Base-by-base conservation (phyloP, 2,113 vertebrate genomes). In the Rallus limicola region DNA sequence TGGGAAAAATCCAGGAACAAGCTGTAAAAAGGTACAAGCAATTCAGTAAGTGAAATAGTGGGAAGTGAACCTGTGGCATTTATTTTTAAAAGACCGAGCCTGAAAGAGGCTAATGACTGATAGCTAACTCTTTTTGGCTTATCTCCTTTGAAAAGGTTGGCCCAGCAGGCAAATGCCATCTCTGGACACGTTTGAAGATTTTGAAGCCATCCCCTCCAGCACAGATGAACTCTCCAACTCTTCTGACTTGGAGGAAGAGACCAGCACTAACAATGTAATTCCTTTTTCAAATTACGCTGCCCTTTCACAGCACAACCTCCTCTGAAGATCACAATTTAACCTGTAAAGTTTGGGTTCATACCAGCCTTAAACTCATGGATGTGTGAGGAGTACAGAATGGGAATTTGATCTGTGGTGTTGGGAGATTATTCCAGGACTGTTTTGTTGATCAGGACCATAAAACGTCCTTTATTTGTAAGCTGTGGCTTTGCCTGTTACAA, bases 151-250 rank as follows among this genome's bases (percentile, higher is more conserved):
- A 53, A 65, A 95, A 99, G 99, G 99, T 74, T 98, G 98, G 98
- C 97, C 97, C 63, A 97, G 98, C 97, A 95, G 97, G 40, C 98
- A 98, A 46, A 97, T 98, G 46, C 97, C 98, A 12, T 99, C 99
- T 34, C 97, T 98, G 94, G 99, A 99, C 92, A 98, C 98, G 2
- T 96, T 81, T 63, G 99, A 99, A 72, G 98, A 98, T 92, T 98
- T 99, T 3, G 99, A 99, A 97, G 98, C 98, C n/a, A 99, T 99
- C 85, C 99, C 98, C 48, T 99, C 99, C 85, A 99, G 98, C 67
- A 98, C 97, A 33, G 99, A 99, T 83, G 99, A 99, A 68, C 98
- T 99, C 76, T 99, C 99, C 72, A 99, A 99, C 97, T 99, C 99
- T 36, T 99, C 99, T 46, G 98, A 98, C 36, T 70, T 97, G 95